phyloP scores from a whole-genome alignment of 2,113 vertebrate genomes.

The Rhinopomastus cyanomelas region DNA sequence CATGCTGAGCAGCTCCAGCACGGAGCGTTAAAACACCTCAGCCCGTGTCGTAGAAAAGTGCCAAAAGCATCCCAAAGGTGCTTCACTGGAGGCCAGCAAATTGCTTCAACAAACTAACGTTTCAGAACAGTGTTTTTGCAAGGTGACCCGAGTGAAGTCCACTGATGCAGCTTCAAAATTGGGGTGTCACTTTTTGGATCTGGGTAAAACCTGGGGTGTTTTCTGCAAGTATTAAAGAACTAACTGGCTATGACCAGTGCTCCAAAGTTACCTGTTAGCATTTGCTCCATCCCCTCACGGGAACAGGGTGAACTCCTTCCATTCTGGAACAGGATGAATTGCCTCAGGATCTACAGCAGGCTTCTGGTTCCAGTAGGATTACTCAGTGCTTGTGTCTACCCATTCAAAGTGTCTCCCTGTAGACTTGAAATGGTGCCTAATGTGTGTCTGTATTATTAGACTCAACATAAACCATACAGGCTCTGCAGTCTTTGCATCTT shows the following conservation, averaged over 20 bases:
- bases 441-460: background rate
- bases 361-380: background rate
- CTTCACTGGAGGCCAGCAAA: slow-evolving; percentile 57
- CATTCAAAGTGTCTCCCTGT: background rate
- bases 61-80: slow-evolving; percentile 60
- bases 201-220: background rate
- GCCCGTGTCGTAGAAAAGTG: slow-evolving; percentile 60
- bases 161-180: background rate
- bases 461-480: background rate
- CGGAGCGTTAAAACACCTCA: slow-evolving; percentile 75
- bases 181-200: slow-evolving; percentile 12
- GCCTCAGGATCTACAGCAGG: background rate
- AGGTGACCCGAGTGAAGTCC: slow-evolving; percentile 30
- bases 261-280: background rate
- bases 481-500: background rate
- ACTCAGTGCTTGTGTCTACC: background rate
- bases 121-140: slow-evolving; percentile 44
- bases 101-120: slow-evolving; percentile 50
- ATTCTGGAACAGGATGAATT: background rate
- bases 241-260: background rate
- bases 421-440: background rate
- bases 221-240: background rate
- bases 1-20: slow-evolving; percentile 65
- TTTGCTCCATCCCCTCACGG: background rate
- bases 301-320: too few species aligned